Percentiles rank a stretch among this genome's conserved stretches.
Evolutionary conservation across 2,888 invertebrate genomes (phyloP).

Genomic region (Pristionchus exspectatus): DNA sequence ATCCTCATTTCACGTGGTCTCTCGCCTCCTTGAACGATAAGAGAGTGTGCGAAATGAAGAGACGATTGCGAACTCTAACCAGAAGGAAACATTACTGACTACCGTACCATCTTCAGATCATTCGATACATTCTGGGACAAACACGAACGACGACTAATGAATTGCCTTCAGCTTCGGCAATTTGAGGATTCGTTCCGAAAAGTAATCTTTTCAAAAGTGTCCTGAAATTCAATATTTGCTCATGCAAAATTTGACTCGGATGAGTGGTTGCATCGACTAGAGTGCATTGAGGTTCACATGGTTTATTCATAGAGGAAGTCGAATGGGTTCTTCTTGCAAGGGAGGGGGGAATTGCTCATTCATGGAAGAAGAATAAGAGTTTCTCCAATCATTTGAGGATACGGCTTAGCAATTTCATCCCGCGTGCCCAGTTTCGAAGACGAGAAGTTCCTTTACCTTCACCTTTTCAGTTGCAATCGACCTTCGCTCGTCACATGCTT

Average conservation of each 20-base stretch:
- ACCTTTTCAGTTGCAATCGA: constrained; percentile 80
- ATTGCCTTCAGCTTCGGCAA: constrained; percentile 91
- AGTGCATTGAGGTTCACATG: background rate
- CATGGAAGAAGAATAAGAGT: background rate
- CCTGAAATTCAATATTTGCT: background rate
- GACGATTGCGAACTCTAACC: background rate
- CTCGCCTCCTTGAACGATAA: no score
- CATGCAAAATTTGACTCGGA: background rate
- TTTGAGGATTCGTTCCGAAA: constrained; percentile 97
- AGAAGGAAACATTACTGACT: background rate
- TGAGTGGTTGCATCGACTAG: background rate
- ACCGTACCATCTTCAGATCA: constrained; percentile 84
- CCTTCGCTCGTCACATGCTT: constrained; percentile 80
- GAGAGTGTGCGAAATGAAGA: background rate
- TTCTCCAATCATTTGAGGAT: no score
- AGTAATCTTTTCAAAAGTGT: constrained; percentile 65
- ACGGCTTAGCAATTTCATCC: no score
- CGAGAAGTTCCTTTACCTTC: background rate
- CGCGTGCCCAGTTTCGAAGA: background rate
- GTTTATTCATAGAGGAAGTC: background rate
- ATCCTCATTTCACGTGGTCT: background rate
- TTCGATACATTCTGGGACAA: constrained; percentile 96
- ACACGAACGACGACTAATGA: constrained; percentile 91
- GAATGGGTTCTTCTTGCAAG: background rate
- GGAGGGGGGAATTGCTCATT: background rate